These are phyloP conservation scores for Mizuhopecten yessoensis DNA, from an alignment of 1,140 invertebrate species.

Conservation along the genomic window DNA sequence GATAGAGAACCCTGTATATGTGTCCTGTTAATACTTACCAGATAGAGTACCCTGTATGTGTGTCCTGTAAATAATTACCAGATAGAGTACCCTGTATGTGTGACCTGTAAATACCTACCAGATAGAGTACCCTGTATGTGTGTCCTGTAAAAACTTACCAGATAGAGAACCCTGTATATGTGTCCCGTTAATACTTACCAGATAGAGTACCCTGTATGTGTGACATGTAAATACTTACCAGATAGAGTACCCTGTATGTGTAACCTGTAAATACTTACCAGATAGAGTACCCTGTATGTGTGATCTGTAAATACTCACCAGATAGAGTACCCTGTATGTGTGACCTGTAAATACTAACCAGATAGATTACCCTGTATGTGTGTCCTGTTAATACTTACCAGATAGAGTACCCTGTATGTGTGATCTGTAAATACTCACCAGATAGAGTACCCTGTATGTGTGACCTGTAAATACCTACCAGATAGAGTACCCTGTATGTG, in stretches of 20 bases:
- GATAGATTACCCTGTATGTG: conserved; percentile 94
- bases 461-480: conserved; percentile 87
- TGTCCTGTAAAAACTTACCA: too few relatives aligned
- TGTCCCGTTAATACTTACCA: too few relatives aligned
- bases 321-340: too few relatives aligned
- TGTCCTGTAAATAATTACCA: conserved; percentile 85
- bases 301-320: too few relatives aligned
- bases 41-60: too few relatives aligned
- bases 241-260: conserved; percentile 95
- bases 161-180: too few relatives aligned
- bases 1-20: conserved; percentile 97
- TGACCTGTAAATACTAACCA: too few relatives aligned
- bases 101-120: conserved; percentile 90
- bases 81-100: conserved; percentile 97
- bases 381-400: conserved; percentile 92
- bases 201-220: too few relatives aligned
- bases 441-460: too few relatives aligned
- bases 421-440: conserved; percentile 99
- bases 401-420: conserved; percentile 97
- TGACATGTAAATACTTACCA: conserved; percentile 87
- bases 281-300: conserved; percentile 97
- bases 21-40: conserved; percentile 99
- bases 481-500: conserved; percentile 97
- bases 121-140: too few relatives aligned
- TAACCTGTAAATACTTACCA: conserved; percentile 84